Conservation (phyloP, 2,888 invertebrate genomes). For the Cheilosia variabilis region DNA sequence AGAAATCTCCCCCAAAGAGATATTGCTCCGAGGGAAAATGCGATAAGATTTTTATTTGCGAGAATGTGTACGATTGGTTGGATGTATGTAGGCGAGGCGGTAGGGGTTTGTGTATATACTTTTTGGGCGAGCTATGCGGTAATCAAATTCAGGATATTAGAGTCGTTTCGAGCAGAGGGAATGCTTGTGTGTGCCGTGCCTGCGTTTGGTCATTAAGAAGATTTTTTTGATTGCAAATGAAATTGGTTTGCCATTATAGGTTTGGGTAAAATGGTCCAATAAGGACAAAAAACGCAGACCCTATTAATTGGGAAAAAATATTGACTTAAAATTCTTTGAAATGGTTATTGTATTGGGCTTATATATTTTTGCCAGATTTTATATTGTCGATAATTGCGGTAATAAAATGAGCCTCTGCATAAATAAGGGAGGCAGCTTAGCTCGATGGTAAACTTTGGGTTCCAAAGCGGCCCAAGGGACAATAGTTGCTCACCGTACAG, state of each 20-base stretch:
- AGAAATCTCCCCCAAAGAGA: slow-evolving; percentile 37
- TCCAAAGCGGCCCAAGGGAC: background rate
- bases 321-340: slow-evolving; percentile 26
- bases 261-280: slow-evolving; percentile 2
- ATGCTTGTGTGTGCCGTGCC: slow-evolving; percentile 9
- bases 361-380: slow-evolving; percentile 12
- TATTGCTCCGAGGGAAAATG: slow-evolving; percentile 32
- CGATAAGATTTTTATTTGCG: slow-evolving; percentile 41
- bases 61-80: background rate
- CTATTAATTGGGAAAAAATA: slow-evolving; percentile 45
- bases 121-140: slow-evolving; percentile 3
- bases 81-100: slow-evolving; percentile 2
- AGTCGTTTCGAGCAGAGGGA: slow-evolving; percentile 51
- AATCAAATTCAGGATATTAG: slow-evolving; percentile 66
- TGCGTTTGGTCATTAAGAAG: slow-evolving; percentile 60
- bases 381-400: slow-evolving; percentile 53
- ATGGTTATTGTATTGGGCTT: slow-evolving; percentile 37
- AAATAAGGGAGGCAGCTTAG: slow-evolving; percentile 13
- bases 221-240: slow-evolving; percentile 33
- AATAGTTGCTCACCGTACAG: no score
- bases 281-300: background rate
- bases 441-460: background rate
- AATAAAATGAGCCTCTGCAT: slow-evolving; percentile 41
- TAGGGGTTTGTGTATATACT: background rate
- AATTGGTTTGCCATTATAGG: slow-evolving; percentile 71